Conservation (phyloP, 2,888 invertebrate species). For the Thera britannica region DNA sequence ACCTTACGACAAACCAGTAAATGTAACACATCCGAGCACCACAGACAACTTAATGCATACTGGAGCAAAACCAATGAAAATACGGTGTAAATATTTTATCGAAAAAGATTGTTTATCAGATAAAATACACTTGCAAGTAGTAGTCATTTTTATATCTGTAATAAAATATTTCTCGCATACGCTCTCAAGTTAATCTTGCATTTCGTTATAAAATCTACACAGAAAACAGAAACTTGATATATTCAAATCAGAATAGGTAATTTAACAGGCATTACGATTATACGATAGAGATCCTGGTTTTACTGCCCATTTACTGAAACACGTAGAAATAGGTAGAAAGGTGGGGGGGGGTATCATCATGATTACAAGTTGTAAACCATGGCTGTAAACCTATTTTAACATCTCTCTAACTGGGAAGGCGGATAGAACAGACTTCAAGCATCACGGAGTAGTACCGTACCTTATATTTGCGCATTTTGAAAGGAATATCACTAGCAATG, state of each 20-base stretch:
- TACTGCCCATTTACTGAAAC: conserved; percentile 11
- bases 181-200: conserved; percentile 3
- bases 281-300: conserved; percentile 8
- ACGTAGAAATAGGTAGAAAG: conserved; percentile 1
- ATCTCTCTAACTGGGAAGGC: conserved; percentile 1
- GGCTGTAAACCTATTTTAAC: conserved; percentile 14
- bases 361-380: conserved; percentile 16
- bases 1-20: not conserved
- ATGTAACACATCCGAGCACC: not conserved
- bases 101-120: too few species aligned
- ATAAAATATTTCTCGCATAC: not conserved
- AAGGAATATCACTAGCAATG: not conserved
- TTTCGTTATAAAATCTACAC: not conserved
- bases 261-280: not conserved
- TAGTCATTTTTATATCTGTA: too few species aligned
- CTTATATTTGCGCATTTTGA: not conserved
- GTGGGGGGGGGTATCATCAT: conserved; percentile 1
- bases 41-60: not conserved
- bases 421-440: not conserved
- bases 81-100: not conserved
- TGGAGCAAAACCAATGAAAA: not conserved
- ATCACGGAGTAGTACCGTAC: not conserved
- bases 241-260: conserved; percentile 4
- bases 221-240: conserved; percentile 3
- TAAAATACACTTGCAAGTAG: not conserved